Percentiles rank a stretch among this genome's conserved stretches.
Evolutionary conservation across 2,888 invertebrate genomes (phyloP).

Genomic region (Drosophila incognita): DNA sequence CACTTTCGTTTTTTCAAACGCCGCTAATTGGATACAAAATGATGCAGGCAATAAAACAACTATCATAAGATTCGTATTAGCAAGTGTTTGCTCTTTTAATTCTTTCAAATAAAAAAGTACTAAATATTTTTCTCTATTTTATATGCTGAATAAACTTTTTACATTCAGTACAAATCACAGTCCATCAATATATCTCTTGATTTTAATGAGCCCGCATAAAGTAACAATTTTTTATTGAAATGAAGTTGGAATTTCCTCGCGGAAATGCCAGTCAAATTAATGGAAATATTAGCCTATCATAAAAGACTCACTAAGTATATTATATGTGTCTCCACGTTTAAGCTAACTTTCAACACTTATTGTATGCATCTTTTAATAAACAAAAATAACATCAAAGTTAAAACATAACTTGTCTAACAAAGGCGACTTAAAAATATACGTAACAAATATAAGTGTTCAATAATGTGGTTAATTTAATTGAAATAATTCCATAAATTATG

Average conservation of each 20-base stretch:
- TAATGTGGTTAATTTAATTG: neutral
- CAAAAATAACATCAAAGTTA: no score
- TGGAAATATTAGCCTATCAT: neutral
- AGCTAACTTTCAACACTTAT: neutral
- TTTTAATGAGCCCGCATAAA: neutral
- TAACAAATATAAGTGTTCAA: neutral
- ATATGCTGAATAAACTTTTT: neutral
- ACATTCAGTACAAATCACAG: neutral
- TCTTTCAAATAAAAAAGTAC: neutral
- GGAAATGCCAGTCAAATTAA: neutral
- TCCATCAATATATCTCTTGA: neutral
- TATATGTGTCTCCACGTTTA: neutral
- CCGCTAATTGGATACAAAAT: constrained; percentile 22
- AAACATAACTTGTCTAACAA: neutral
- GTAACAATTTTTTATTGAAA: neutral
- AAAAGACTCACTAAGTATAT: neutral
- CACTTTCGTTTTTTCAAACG: constrained; percentile 67
- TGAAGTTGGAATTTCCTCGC: neutral
- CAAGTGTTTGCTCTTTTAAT: neutral
- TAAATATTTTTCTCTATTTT: neutral
- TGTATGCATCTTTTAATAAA: neutral
- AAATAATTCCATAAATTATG: neutral
- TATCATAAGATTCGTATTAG: constrained; percentile 1
- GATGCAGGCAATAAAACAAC: neutral
- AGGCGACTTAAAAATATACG: no score